phyloP scores from a whole-genome alignment of 2,797 vertebrate species.

The Cyprinella venusta region DNA sequence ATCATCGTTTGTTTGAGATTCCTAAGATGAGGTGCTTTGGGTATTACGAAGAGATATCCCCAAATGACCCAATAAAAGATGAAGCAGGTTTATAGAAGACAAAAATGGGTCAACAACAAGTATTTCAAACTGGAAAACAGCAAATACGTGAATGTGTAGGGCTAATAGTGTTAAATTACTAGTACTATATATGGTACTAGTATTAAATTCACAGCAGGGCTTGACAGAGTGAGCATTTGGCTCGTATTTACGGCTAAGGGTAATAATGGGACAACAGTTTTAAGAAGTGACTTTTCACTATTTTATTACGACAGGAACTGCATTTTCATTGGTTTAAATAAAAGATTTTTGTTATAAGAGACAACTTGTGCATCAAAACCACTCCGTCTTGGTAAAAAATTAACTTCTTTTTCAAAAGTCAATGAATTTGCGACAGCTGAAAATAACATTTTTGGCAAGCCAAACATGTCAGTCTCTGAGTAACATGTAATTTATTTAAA shows the following conservation, averaged over 20 bases:
- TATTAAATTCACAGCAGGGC: not conserved
- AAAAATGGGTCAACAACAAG: slow-evolving; percentile 15
- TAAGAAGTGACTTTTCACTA: not conserved
- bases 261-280: not conserved
- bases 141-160: not conserved
- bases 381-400: no score
- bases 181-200: no score
- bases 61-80: slow-evolving; percentile 35
- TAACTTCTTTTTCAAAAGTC: no score
- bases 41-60: slow-evolving; percentile 15
- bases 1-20: slow-evolving; percentile 43
- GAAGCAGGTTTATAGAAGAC: not conserved
- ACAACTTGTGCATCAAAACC: no score
- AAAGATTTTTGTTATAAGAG: not conserved
- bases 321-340: not conserved
- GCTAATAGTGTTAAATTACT: not conserved
- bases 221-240: not conserved
- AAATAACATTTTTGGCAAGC: not conserved
- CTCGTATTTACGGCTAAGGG: not conserved
- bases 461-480: not conserved
- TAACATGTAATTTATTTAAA: not conserved
- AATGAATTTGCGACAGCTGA: not conserved
- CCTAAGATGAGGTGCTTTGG: slow-evolving; percentile 18
- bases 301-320: not conserved
- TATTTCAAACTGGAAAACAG: not conserved